Evolutionary conservation across 2,888 invertebrate genomes (phyloP), one percentile per base, ranked within the genome.

Genomic region (Himalopsyche tibetana): DNA sequence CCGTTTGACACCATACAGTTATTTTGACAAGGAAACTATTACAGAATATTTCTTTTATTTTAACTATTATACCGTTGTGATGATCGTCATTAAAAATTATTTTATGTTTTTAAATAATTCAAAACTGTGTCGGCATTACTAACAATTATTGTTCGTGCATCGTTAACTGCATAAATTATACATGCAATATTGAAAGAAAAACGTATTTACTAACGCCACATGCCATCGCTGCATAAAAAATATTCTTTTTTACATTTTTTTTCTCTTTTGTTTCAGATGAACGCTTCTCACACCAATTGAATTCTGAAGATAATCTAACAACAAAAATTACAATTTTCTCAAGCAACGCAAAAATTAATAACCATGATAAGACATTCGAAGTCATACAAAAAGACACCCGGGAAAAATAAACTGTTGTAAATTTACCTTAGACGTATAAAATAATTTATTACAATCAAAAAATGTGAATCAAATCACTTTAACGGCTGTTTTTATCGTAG

Each of bases 391-490:
- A 74, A 74, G 36, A 38, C 19, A 36, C 38, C 19, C 12, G 51
- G 74, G 36, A 74, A 74, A 74, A 74, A 74, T 15, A 74, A 38
- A 15, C 19, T 36, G 0, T 38, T 15, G 12, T 15, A 36, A 36
- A 1, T 2, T 36, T 36, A 69, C 12, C 4, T 0, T 38, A 36
- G 15, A 74, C 74, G 5, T 36, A 15, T 4, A 12, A 38, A 12
- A 15, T 51, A 51, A 38, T 74, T 74, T 74, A 74, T 2, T 38
- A 38, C 36, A 36, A 74, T 74, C 36, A 38, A 74, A 74, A 74
- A 74, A 74, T 74, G 74, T 74, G 36, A 74, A 74, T 74, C 74
- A 74, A 74, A 74, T 74, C 38, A 74, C 28, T 74, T 74, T 12
- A 74, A 74, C 74, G 38, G 74, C 74, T 74, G 38, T 74, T 38